A percentile compares a stretch with the other conserved stretches of the same genome.
Evolutionary conservation across 2,888 invertebrate species (phyloP).

Genomic region (Lissocephala sabroskyi): DNA sequence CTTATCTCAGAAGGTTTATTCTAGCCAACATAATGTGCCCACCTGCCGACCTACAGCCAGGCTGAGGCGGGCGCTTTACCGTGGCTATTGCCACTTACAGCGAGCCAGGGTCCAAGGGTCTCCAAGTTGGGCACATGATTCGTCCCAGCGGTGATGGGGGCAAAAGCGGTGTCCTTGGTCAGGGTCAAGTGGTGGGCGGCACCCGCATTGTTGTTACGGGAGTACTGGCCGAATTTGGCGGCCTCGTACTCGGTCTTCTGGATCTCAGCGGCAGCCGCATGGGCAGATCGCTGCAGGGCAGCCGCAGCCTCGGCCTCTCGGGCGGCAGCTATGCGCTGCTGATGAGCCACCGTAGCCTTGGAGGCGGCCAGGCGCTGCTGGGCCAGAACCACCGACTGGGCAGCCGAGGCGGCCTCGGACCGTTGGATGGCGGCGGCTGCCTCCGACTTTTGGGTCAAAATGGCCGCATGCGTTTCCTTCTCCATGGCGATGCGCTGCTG

Average conservation of each 20-base stretch:
- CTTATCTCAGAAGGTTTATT: constrained; percentile 4
- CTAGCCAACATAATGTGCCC: background rate
- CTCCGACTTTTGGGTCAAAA: constrained; percentile 78
- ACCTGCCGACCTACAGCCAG: constrained; percentile 9
- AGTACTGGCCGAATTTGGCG: constrained; percentile 76
- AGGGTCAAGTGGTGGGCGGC: constrained; percentile 77
- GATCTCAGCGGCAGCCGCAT: constrained; percentile 80
- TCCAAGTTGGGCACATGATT: constrained; percentile 68
- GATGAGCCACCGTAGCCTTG: constrained; percentile 80
- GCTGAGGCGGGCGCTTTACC: constrained; percentile 19
- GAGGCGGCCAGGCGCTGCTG: constrained; percentile 81
- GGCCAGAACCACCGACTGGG: constrained; percentile 78
- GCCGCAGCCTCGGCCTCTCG: constrained; percentile 83
- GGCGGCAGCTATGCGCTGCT: constrained; percentile 81
- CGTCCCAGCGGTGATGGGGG: constrained; percentile 66
- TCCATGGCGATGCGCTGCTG: constrained; percentile 83
- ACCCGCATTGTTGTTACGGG: constrained; percentile 75
- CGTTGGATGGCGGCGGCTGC: constrained; percentile 80
- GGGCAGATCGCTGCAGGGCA: constrained; percentile 80
- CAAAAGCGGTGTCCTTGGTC: constrained; percentile 76
- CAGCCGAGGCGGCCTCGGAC: constrained; percentile 79
- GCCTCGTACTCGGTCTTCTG: constrained; percentile 79
- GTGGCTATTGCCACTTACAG: constrained; percentile 26
- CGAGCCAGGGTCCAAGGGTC: constrained; percentile 58
- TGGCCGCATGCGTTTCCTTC: constrained; percentile 81